Percentiles rank a stretch among this genome's conserved stretches.
phyloP scores from a whole-genome alignment of 2,113 vertebrate species.

The Alaudala cheleensis region DNA sequence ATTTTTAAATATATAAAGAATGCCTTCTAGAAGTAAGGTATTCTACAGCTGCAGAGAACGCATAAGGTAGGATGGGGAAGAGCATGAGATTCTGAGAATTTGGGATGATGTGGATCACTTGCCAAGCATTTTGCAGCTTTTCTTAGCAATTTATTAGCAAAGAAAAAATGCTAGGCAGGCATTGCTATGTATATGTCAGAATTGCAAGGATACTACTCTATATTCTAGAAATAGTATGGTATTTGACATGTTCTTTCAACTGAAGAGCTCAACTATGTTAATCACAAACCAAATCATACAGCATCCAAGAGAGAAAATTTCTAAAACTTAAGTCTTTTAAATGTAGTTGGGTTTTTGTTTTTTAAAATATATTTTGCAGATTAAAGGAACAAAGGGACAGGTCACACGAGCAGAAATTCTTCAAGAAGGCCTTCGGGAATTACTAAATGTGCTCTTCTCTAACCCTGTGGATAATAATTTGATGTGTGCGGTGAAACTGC shows the following conservation, averaged over 20 bases:
- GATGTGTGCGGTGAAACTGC: constrained; percentile 88
- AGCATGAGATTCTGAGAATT: background rate
- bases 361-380: constrained; percentile 54
- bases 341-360: background rate
- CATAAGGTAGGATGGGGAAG: background rate
- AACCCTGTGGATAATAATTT: constrained; percentile 88
- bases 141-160: background rate
- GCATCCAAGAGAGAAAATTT: background rate
- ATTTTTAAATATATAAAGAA: background rate
- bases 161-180: background rate
- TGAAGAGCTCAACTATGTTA: background rate
- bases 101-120: background rate
- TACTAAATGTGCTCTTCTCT: constrained; percentile 84
- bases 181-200: background rate
- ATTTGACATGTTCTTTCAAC: background rate
- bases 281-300: background rate
- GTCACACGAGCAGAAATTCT: constrained; percentile 84
- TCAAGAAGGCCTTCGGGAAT: constrained; percentile 83
- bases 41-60: background rate
- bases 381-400: constrained; percentile 85
- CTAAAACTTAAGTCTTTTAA: background rate
- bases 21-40: background rate
- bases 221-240: background rate
- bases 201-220: background rate
- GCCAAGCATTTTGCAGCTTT: background rate